phyloP scores from a whole-genome alignment of 2,888 invertebrate species.

The Aphodius sticticus region DNA sequence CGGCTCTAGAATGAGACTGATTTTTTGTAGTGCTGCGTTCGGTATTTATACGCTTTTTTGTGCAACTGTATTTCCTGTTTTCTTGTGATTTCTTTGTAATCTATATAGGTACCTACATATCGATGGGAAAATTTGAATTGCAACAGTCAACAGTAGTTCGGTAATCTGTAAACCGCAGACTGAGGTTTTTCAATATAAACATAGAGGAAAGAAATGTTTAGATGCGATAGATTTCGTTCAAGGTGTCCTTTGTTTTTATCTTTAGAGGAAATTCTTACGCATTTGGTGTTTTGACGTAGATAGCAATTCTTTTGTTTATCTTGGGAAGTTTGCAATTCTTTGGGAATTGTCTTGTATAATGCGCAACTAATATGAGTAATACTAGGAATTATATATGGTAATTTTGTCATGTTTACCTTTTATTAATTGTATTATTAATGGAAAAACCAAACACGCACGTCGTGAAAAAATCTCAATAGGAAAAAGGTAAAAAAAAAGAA shows the following conservation, averaged over 20 bases:
- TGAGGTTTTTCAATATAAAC: not conserved
- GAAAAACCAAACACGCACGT: not conserved
- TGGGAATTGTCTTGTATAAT: not conserved
- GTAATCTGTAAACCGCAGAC: not conserved
- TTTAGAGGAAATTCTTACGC: not conserved
- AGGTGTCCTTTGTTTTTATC: not conserved
- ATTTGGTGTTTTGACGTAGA: not conserved
- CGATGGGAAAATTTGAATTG: not conserved
- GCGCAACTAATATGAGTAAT: not conserved
- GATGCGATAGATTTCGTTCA: not conserved
- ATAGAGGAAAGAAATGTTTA: not conserved
- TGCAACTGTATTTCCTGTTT: conserved; percentile 4
- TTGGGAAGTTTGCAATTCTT: not conserved
- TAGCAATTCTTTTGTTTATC: not conserved
- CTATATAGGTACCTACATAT: too few relatives aligned
- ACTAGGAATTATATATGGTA: not conserved
- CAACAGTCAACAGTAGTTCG: not conserved
- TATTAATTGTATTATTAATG: not conserved
- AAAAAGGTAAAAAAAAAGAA: too few relatives aligned
- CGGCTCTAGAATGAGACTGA: not conserved
- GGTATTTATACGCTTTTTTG: not conserved
- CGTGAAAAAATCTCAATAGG: too few relatives aligned
- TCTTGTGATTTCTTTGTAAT: not conserved
- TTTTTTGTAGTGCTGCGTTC: not conserved
- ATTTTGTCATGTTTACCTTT: not conserved